Evolutionary conservation across 2,888 invertebrate species (phyloP).

Genomic region (Clepsis dumicolana): DNA sequence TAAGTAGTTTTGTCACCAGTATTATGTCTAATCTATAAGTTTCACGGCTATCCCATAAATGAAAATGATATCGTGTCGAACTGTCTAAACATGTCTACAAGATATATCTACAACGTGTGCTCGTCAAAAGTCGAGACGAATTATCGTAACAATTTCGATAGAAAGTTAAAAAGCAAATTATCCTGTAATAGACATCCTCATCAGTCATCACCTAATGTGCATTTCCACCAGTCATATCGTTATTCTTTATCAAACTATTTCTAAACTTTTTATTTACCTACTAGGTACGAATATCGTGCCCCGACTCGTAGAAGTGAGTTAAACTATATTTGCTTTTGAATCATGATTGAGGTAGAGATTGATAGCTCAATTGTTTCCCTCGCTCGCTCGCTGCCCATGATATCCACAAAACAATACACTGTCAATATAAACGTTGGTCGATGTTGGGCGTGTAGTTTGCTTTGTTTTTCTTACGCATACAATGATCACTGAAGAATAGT

Average conservation of each 20-base stretch:
- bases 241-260: not conserved
- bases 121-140: too few species aligned
- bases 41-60: not conserved
- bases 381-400: not conserved
- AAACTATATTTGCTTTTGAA: not conserved
- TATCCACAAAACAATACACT: constrained; percentile 27
- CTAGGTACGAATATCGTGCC: not conserved
- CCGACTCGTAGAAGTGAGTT: not conserved
- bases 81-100: too few species aligned
- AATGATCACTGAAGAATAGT: constrained; percentile 10
- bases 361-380: constrained; percentile 2
- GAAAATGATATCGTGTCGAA: too few species aligned
- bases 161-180: too few species aligned
- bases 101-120: not conserved
- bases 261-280: not conserved
- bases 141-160: too few species aligned
- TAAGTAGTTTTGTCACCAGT: not conserved
- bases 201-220: not conserved
- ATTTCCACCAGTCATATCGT: not conserved
- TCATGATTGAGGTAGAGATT: constrained; percentile 1
- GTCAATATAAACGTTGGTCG: constrained; percentile 26
- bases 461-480: constrained; percentile 26
- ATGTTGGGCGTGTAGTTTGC: constrained; percentile 11
- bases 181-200: too few species aligned
- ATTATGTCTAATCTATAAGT: not conserved